Base-by-base conservation (phyloP, 2,888 invertebrate genomes). In the Parasteatoda lunata region DNA sequence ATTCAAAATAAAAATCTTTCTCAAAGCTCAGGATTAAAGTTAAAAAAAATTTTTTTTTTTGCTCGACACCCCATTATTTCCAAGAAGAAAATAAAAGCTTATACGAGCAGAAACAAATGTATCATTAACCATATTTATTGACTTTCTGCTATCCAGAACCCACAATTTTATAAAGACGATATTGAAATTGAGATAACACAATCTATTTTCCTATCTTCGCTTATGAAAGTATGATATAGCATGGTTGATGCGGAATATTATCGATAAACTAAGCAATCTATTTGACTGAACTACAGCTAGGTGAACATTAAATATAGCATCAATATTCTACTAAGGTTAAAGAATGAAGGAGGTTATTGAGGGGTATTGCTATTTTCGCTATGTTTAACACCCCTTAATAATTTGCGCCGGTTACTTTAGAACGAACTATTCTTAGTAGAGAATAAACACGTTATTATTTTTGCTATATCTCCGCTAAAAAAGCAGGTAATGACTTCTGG, bases 131-230 rank as follows among this genome's bases (percentile, higher is more conserved):
- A 47, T 49, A 70, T 49, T 30, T 72, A 72, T 80, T 72, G 30
- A 70, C 75, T 82, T 64, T 69, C 70, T 82, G 45, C 52, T 48
- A 52, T 52, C 11, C 54, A 73, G n/a, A 75, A 15, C 70, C 49
- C 59, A 64, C 82, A 15, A 82, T 82, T 82, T 82, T 76, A 82
- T 82, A 82, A 76, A 68, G 76, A 70, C 76, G 76, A 70, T 82
- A 82, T 82, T 76, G 70, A 82, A 82, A 82, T 82, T 82, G 48
- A 64, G 82, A 82, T 82, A 76, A 82, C 76, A 70, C 49, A 64
- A 82, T 82, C 82, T 69, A 82, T 76, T 82, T 82, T 70, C 75
- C 69, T 51, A 82, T 82, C 82, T 82, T 68, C 65, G 52, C 64
- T 71, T 71, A 71, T 77, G 77, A 82, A 82, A 54, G 68, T 69